Base-by-base conservation (phyloP, 92 coral and sea anemone species). In the Umimayanthus chanpuru region DNA sequence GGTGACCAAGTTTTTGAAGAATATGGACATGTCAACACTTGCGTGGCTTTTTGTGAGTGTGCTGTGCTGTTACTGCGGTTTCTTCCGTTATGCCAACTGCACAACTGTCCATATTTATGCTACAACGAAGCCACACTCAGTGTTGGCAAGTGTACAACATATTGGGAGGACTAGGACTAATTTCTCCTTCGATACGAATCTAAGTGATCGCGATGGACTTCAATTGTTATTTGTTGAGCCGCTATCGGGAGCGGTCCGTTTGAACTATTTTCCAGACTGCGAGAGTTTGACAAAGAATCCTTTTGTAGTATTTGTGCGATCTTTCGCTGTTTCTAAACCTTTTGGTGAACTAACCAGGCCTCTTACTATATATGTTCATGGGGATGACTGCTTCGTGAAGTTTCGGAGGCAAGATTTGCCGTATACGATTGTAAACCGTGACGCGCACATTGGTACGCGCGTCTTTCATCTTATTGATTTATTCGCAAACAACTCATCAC, bases 21-120 rank as follows among this genome's bases (percentile, higher is more conserved):
- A 47, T 7, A 47, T 47, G 93, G 82, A 75, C 32, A 79, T 83
- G 86, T 71, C 81, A 26, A 71, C 86, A 36, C 76, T n/a, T 53
- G 76, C 79, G 85, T 36, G 89, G 73, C 49, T 88, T 58, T 67
- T 76, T n/a, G 32, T 88, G 55, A 76, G 79, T 72, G 73, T 90
- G 77, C 64, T 79, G 20, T 89, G 68, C 65, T 66, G 73, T 68
- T 76, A 89, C 73, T 49, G 81, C 53, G 73, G 88, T 85, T 50
- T 91, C 66, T 79, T 77, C 29, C 78, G 58, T 41, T 85, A n/a
- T 43, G 91, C 90, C 86, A 91, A 93, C 81, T 77, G 95, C 88
- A 91, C 82, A 55, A 87, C 89, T 64, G 61, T 94, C 55, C 89
- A 93, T 94, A 94, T 94, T 94, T 94, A 94, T 91, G 85, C 90